These are phyloP conservation scores for Eupithecia pulchellata DNA, from an alignment of 2,888 invertebrate species.

Conservation along the genomic window DNA sequence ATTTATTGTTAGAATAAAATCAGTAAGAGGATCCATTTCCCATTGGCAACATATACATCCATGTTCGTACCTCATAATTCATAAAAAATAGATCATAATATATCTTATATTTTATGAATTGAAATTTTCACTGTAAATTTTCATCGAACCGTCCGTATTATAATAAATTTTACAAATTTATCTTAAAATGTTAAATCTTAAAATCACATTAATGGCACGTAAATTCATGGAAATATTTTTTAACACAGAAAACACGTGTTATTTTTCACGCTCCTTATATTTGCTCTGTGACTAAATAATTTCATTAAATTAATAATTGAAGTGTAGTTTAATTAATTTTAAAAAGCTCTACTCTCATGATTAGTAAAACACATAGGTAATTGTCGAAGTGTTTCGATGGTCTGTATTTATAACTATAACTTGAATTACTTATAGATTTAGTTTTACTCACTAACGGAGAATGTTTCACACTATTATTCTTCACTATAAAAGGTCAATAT, in stretches of 20 bases:
- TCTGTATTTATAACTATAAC: constrained; percentile 8
- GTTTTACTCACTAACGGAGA: constrained; percentile 13
- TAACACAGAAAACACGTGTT: neutral
- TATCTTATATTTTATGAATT: constrained; percentile 64
- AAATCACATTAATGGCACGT: neutral
- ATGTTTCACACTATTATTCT: constrained; percentile 10
- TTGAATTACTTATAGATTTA: constrained; percentile 5
- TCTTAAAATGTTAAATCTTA: neutral
- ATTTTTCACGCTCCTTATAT: neutral
- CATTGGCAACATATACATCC: constrained; percentile 53
- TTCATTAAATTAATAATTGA: too few species aligned
- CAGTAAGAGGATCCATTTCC: neutral
- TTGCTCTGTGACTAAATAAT: constrained; percentile 46
- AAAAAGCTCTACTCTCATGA: constrained; percentile 21
- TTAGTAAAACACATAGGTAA: neutral
- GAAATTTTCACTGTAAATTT: constrained; percentile 41
- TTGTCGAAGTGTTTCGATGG: neutral
- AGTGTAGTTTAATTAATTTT: too few species aligned
- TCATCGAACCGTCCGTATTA: constrained; percentile 56
- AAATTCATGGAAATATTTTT: neutral
- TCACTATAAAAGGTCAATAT: constrained; percentile 22
- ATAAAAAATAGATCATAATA: constrained; percentile 30
- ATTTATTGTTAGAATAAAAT: constrained; percentile 10
- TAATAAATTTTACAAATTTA: constrained; percentile 14
- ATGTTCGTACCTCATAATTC: constrained; percentile 63